These are phyloP conservation scores for Orthonevra nobilis DNA, from an alignment of 2,888 invertebrate species.

Conservation along the genomic window DNA sequence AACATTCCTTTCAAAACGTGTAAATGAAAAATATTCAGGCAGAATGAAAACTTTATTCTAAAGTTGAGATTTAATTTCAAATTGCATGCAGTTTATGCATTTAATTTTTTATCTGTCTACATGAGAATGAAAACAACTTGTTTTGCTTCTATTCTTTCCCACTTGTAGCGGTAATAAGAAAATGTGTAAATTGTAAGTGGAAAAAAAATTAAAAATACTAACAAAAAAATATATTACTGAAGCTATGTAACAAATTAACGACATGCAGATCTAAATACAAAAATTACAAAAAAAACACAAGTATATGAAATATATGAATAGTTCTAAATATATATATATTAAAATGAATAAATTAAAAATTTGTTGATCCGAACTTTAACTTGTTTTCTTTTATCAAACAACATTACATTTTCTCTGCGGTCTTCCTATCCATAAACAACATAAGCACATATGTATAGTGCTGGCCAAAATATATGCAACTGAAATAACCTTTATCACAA, in stretches of 20 bases:
- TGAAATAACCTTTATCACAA: too few relatives aligned
- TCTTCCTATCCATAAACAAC: too few relatives aligned
- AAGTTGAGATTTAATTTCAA: constrained; percentile 28
- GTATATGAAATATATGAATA: constrained; percentile 62
- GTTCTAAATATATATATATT: constrained; percentile 49
- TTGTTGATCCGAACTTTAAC: constrained; percentile 64
- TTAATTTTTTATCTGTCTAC: constrained; percentile 14
- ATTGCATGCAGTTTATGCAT: constrained; percentile 13
- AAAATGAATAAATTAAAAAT: constrained; percentile 67
- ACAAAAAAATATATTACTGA: constrained; percentile 49
- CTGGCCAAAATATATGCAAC: too few relatives aligned
- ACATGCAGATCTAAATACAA: constrained; percentile 34
- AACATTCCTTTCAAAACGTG: constrained; percentile 68
- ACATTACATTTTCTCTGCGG: not conserved
- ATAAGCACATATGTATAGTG: too few relatives aligned
- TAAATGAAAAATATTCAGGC: constrained; percentile 36
- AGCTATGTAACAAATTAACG: constrained; percentile 59
- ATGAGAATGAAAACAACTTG: constrained; percentile 6
- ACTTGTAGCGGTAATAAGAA: constrained; percentile 24
- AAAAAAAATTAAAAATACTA: constrained; percentile 37
- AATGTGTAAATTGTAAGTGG: constrained; percentile 48
- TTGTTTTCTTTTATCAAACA: not conserved
- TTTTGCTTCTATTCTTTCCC: too few relatives aligned
- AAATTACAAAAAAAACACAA: constrained; percentile 33
- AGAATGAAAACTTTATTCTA: constrained; percentile 39